phyloP scores from a whole-genome alignment of 1,140 invertebrate species.

The Polypedilum vanderplanki region DNA sequence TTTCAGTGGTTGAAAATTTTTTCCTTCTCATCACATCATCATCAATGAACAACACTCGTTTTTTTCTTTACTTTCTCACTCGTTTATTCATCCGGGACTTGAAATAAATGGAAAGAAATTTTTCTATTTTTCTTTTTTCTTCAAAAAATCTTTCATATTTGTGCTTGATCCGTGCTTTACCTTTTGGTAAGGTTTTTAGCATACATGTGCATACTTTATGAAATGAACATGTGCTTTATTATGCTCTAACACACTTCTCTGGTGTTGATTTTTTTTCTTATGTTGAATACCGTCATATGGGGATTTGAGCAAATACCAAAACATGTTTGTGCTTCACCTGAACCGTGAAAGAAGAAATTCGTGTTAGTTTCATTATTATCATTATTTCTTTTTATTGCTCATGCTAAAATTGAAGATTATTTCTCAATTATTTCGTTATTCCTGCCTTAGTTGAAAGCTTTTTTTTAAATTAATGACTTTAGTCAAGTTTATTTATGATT shows the following conservation, averaged over 20 bases:
- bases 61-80: background rate
- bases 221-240: conserved; percentile 13
- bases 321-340: too few relatives aligned
- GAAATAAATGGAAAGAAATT: background rate
- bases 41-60: background rate
- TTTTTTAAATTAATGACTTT: conserved; percentile 8
- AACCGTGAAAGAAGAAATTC: too few relatives aligned
- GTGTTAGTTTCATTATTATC: too few relatives aligned
- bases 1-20: too few relatives aligned
- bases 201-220: background rate
- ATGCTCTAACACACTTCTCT: background rate
- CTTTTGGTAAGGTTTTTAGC: background rate
- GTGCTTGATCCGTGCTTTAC: background rate
- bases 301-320: too few relatives aligned
- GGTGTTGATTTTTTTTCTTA: background rate
- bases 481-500: background rate
- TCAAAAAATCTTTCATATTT: background rate
- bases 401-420: background rate
- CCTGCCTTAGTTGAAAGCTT: background rate
- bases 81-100: background rate
- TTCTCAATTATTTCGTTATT: background rate
- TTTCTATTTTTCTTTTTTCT: too few relatives aligned
- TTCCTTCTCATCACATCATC: background rate
- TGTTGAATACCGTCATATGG: too few relatives aligned
- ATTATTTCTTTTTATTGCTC: background rate